Percentiles rank a stretch among this genome's conserved stretches.
Evolutionary conservation across 2,113 vertebrate species (phyloP).

Genomic region (Pomatorhinus ruficollis): DNA sequence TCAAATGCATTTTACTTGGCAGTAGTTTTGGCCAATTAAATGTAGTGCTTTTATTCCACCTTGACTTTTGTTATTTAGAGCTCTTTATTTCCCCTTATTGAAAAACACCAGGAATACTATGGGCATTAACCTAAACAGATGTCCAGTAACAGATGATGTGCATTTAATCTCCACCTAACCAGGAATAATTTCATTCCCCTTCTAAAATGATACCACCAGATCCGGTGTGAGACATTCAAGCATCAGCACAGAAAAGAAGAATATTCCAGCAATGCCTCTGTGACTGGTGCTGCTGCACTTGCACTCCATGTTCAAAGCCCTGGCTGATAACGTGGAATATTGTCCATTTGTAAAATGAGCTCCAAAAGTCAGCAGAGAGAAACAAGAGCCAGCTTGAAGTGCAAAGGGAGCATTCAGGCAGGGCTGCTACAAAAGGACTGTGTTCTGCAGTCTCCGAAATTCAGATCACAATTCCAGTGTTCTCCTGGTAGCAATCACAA

Average conservation of each 20-base stretch:
- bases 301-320: not conserved
- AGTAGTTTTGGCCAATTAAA: not conserved
- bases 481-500: not conserved
- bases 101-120: not conserved
- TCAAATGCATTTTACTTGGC: slow-evolving; percentile 7
- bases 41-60: not conserved
- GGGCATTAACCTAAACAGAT: slow-evolving; percentile 33
- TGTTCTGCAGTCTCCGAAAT: not conserved
- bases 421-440: not conserved
- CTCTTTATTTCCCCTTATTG: not conserved
- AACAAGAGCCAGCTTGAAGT: not conserved
- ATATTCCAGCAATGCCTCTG: slow-evolving; percentile 31
- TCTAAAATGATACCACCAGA: not conserved
- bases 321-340: not conserved
- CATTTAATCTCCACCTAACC: slow-evolving; percentile 38
- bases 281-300: not conserved
- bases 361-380: not conserved
- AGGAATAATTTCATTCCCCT: slow-evolving; percentile 1
- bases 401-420: not conserved
- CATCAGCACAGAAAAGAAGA: not conserved
- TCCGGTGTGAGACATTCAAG: slow-evolving; percentile 29
- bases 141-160: slow-evolving; percentile 37
- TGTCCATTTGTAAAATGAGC: not conserved
- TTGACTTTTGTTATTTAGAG: not conserved
- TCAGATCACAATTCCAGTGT: not conserved